Base-by-base conservation (phyloP, 2,888 invertebrate genomes). In the Hoplodrina blanda region DNA sequence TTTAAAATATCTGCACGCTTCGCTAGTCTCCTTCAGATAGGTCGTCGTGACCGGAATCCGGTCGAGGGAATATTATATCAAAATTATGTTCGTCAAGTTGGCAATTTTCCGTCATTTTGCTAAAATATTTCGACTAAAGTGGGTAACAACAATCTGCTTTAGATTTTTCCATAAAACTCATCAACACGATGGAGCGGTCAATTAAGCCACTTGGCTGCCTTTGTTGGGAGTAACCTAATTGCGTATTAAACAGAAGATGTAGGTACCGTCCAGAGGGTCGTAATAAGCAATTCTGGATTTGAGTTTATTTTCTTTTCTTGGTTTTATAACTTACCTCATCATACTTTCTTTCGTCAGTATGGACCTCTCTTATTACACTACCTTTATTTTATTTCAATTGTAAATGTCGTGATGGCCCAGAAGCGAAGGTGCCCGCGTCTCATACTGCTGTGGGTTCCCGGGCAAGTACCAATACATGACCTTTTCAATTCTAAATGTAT, bases 121-220 rank as follows among this genome's bases (percentile, higher is more conserved):
- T 15, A 52, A 56, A 71, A 60, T 56, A 56, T 60, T 61, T 41
- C 13, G 25, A 56, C 25, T 37, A 44, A 50, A 60, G 11, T 50
- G 19, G 11, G 44, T 30, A 46, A 61, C 30, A 52, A 64, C 50
- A 57, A 61, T 44, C 56, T 59, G 73, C 33, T 49, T 56, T 6
- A n/a, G 20, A 54, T 44, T 57, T 73, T 55, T 46, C 69, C 59
- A 74, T 62, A 53, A 76, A 62, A 46, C 46, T 78, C 67, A 67
- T 78, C 60, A 72, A 54, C 60, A 61, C 50, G 25, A 53, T 63
- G 30, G 73, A 37, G 49, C 72, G 46, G 57, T 52, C 50, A 44
- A 75, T 79, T 81, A 73, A 67, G 66, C 19, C 70, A 55, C 77
- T 77, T 73, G 49, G 64, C 56, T 67, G 70, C 76, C 69, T 77